Base-by-base conservation (phyloP, 2,888 invertebrate species). In the Erpobdella octoculata region DNA sequence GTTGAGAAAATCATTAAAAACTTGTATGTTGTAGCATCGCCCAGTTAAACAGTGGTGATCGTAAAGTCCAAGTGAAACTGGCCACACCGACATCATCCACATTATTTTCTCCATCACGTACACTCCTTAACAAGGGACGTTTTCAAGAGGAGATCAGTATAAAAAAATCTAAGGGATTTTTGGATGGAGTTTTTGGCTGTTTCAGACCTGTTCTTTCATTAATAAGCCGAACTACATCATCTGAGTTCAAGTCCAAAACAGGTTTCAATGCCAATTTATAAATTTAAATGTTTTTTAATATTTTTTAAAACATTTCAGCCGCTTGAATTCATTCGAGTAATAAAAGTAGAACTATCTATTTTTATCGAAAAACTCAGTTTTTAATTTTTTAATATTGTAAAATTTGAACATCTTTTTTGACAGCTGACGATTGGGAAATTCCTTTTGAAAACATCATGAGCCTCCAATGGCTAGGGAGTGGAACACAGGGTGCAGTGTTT, bases 401-500 rank as follows among this genome's bases (percentile, higher is more conserved):
- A n/a, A n/a, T n/a, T n/a, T n/a, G n/a, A n/a, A n/a, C n/a, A n/a
- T n/a, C n/a, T n/a, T n/a, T n/a, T n/a, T n/a, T n/a, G n/a, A n/a
- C n/a, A 53, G 53, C 53, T 53, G 53, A 53, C 53, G 73, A 28
- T 31, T 96, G 96, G 96, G 94, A 95, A 84, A 91, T 96, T 74
- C 90, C 92, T 0, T 94, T 93, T 83, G 93, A 95, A 80, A 87
- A 88, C 25, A 91, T 97, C 75, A 90, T 88, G 70, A 91, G 93
- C 78, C 85, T 96, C 71, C 88, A 91, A 79, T 96, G 92, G 89
- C 85, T 97, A 71, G 96, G 95, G 0, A 91, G 92, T 73, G 97
- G 97, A 0, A 94, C 95, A 5, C 96, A 97, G 83, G 96, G 96
- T 5, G 91, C 92, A 0, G 96, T 97, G 0, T 96, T 92, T 84